Conservation (phyloP, 2,888 invertebrate genomes). For the Agrochola lota region DNA sequence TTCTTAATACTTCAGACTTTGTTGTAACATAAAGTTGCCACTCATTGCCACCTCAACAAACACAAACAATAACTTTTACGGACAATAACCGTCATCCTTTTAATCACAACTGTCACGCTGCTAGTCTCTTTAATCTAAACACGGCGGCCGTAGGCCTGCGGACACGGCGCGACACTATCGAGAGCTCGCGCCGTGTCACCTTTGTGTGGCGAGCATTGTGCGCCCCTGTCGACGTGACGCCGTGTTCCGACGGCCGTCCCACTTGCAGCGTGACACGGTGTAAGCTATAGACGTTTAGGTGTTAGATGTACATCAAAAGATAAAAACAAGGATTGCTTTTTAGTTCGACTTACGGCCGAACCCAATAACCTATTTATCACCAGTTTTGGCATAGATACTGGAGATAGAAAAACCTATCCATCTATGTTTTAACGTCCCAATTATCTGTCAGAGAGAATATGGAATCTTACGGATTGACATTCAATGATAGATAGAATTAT, state of each 20-base stretch:
- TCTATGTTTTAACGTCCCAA: too few relatives aligned
- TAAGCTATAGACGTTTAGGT: not conserved
- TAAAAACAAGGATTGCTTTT: not conserved
- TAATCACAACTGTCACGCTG: conserved; percentile 13
- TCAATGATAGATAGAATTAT: too few relatives aligned
- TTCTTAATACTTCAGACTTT: not conserved
- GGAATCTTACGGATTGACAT: too few relatives aligned
- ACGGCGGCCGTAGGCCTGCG: conserved; percentile 11
- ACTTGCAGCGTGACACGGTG: conserved; percentile 26
- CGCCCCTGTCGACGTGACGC: conserved; percentile 22
- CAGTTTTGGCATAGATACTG: too few relatives aligned
- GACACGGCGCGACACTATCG: conserved; percentile 32
- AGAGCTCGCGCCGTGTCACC: conserved; percentile 30
- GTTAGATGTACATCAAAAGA: conserved; percentile 4
- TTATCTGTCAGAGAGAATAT: too few relatives aligned
- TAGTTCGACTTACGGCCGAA: not conserved
- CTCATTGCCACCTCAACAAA: not conserved
- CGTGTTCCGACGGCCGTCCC: conserved; percentile 26
- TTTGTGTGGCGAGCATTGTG: conserved; percentile 50
- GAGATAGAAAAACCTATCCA: too few relatives aligned
- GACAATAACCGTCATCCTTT: conserved; percentile 7
- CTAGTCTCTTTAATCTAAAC: conserved; percentile 12
- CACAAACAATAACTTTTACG: not conserved
- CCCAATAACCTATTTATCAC: too few relatives aligned
- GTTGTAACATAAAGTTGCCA: not conserved